Evolutionary conservation across 2,797 vertebrate species (phyloP).

Genomic region (Staurois parvus): DNA sequence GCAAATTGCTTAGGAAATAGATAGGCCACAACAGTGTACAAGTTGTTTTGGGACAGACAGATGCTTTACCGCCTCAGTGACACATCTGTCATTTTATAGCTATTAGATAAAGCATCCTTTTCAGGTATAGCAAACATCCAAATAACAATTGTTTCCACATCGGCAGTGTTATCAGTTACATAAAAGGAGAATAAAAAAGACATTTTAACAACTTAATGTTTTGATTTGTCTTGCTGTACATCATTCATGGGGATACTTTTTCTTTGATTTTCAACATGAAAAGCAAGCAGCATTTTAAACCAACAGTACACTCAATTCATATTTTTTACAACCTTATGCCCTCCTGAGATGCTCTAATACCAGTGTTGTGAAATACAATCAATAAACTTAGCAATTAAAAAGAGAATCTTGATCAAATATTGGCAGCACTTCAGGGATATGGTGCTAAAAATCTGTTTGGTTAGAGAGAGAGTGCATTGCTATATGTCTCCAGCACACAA

Average conservation of each 20-base stretch:
- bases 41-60: not conserved
- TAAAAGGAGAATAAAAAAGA: not conserved
- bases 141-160: not conserved
- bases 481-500: constrained; percentile 35
- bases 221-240: not conserved
- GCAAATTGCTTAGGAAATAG: not conserved
- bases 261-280: constrained; percentile 5
- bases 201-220: not conserved
- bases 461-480: constrained; percentile 14
- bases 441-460: constrained; percentile 13
- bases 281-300: constrained; percentile 1
- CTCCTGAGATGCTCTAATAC: not conserved
- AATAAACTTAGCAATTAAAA: constrained; percentile 30
- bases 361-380: constrained; percentile 22
- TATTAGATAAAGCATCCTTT: not conserved
- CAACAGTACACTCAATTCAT: not conserved
- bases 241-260: not conserved
- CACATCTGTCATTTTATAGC: not conserved
- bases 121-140: not conserved
- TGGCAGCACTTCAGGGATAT: not conserved
- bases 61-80: not conserved
- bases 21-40: not conserved
- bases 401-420: constrained; percentile 9
- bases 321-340: constrained; percentile 10
- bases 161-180: not conserved